These are phyloP conservation scores for Oryzias javanicus DNA, from an alignment of 2,113 vertebrate species.

Conservation along the genomic window DNA sequence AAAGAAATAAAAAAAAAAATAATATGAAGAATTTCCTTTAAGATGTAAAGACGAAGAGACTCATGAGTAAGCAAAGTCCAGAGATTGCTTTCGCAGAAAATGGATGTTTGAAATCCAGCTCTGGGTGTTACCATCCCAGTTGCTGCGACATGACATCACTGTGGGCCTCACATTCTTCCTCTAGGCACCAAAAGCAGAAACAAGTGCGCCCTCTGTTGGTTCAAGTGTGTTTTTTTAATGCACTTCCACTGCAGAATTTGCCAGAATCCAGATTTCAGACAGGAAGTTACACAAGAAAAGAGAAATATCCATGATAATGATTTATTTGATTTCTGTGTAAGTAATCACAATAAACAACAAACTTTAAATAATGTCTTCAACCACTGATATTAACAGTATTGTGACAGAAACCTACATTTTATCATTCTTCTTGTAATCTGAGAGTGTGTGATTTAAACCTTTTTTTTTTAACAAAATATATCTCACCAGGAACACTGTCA, in stretches of 20 bases:
- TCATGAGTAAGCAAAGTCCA: not conserved
- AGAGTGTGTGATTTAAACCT: too few relatives aligned
- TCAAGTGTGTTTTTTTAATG: too few relatives aligned
- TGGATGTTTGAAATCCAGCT: conserved; percentile 42
- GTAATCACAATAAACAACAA: not conserved
- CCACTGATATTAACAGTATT: too few relatives aligned
- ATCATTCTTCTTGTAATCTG: too few relatives aligned
- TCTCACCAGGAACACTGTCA: too few relatives aligned
- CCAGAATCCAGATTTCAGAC: conserved; percentile 2
- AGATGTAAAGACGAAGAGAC: not conserved
- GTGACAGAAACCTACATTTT: too few relatives aligned
- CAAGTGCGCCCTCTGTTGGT: conserved; percentile 59
- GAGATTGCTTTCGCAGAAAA: not conserved
- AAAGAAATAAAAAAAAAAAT: not conserved
- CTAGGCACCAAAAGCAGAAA: conserved; percentile 25
- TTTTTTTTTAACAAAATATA: too few relatives aligned
- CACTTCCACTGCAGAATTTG: conserved; percentile 16
- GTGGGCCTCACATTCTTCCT: conserved; percentile 54
- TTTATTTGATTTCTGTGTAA: not conserved
- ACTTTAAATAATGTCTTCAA: not conserved
- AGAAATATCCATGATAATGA: not conserved
- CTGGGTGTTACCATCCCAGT: conserved; percentile 36
- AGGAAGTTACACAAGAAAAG: conserved; percentile 34
- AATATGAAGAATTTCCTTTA: not conserved
- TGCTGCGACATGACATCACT: conserved; percentile 61